Evolutionary conservation across 1,140 invertebrate genomes (phyloP), one percentile per base, ranked within the genome.

Genomic region (Drosophila serrata): DNA sequence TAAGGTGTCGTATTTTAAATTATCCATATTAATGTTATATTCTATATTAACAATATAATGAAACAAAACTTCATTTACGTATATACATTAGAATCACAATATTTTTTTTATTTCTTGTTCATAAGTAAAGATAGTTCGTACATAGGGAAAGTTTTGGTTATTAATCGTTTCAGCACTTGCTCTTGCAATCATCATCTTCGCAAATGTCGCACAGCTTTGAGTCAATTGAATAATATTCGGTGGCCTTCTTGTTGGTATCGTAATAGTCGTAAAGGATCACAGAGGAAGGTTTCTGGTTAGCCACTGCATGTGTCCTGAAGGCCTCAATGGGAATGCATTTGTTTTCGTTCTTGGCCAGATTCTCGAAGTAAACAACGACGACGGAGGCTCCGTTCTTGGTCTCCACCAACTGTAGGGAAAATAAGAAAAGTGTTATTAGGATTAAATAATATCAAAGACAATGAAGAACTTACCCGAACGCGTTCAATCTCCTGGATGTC

Each of bases 261-360:
- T 99, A 99, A 91, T 99, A 99, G 88, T 99, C 97, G 82, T 97
- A 99, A 49, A 98, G 94, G 11, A 95, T 94, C 22, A 99, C 96
- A 24, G 97, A 95, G 11, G 97, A 96, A 37, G 97, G 96, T 88
- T 96, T 97, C 82, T 98, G 96, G 77, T 96, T 95, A 4, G 97
- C 97, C 6, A 98, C 97, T 91, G 96, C 96, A 88, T 96, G 96
- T 1, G 96, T 96, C 81, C 96, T 94, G 85, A 96, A 97, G 1
- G 97, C 97, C 6, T 96, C 96, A 17, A 99, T 95, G 1, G 96
- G 96, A 8, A 98, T 95, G 90, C 97, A 98, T 84, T 96, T 95
- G 46, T 94, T 92, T n/a, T 94, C 93, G 9, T 58, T 53, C 27
- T 95, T 94, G 35, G 51, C 46, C 92, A 98, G 94, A 95, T 96